phyloP scores from a whole-genome alignment of 2,113 vertebrate species.

The Neofelis nebulosa region DNA sequence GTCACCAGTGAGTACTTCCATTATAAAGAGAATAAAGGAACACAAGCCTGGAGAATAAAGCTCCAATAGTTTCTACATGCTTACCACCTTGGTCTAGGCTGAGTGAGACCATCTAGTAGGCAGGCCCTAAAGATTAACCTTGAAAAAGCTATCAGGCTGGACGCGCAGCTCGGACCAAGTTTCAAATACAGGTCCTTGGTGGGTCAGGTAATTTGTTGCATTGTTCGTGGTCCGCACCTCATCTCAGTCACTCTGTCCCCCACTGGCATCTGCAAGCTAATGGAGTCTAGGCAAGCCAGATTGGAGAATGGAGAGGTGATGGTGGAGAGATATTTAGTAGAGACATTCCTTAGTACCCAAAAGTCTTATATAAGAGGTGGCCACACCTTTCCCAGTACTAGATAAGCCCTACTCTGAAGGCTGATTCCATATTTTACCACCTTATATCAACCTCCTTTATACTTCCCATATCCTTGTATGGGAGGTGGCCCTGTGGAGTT shows the following conservation, averaged over 20 bases:
- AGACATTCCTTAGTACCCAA: background rate
- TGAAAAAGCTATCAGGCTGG: background rate
- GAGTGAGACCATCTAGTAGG: background rate
- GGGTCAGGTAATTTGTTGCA: background rate
- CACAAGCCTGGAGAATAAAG: background rate
- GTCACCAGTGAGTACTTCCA: constrained; percentile 82
- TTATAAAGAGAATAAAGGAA: constrained; percentile 46
- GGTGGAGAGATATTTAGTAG: background rate
- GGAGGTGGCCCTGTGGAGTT: background rate
- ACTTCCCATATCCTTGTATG: background rate
- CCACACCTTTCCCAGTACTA: background rate
- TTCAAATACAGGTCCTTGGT: background rate
- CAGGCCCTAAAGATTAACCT: background rate
- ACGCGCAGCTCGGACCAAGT: background rate
- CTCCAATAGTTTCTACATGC: background rate
- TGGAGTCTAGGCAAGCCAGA: no score
- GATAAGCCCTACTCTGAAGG: background rate
- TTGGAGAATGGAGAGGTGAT: no score
- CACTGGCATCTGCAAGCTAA: background rate
- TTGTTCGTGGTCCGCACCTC: background rate
- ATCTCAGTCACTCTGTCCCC: background rate
- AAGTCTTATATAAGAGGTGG: background rate
- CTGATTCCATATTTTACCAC: background rate
- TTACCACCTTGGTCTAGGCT: background rate
- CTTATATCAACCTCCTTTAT: no score